Evolutionary conservation across 2,797 vertebrate species (phyloP).

Genomic region (Heterohyrax brucei): DNA sequence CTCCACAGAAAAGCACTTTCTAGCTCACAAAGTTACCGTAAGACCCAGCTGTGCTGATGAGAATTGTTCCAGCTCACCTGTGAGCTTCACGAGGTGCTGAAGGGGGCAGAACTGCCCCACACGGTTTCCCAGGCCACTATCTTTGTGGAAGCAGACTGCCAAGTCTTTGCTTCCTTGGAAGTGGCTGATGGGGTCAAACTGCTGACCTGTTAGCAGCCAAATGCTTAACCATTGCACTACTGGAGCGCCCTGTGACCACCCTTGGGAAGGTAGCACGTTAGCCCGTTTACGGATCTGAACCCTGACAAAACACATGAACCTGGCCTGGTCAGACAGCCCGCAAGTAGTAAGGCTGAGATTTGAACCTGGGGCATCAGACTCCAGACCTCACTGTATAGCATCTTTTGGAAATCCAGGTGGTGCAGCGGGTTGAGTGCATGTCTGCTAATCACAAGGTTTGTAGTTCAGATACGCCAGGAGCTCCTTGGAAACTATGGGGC

Average conservation of each 20-base stretch:
- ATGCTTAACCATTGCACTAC: not conserved
- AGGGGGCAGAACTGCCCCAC: not conserved
- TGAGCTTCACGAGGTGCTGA: too few species aligned
- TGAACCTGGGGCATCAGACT: not conserved
- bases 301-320: not conserved
- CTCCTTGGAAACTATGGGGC: too few species aligned
- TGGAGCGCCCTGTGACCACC: accelerated
- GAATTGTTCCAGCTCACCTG: too few species aligned
- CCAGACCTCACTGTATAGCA: too few species aligned
- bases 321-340: not conserved
- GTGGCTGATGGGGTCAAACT: not conserved
- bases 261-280: accelerated
- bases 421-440: too few species aligned
- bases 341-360: not conserved
- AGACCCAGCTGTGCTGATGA: not conserved
- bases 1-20: not conserved
- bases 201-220: not conserved
- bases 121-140: not conserved
- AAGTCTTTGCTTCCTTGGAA: not conserved
- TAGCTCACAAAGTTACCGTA: not conserved
- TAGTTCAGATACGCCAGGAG: too few species aligned
- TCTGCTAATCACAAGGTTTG: too few species aligned
- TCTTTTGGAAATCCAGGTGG: too few species aligned
- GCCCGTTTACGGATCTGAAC: not conserved
- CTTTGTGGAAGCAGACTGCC: not conserved